Base-by-base conservation (phyloP, 1,140 invertebrate species). In the Meloidogyne exigua region DNA sequence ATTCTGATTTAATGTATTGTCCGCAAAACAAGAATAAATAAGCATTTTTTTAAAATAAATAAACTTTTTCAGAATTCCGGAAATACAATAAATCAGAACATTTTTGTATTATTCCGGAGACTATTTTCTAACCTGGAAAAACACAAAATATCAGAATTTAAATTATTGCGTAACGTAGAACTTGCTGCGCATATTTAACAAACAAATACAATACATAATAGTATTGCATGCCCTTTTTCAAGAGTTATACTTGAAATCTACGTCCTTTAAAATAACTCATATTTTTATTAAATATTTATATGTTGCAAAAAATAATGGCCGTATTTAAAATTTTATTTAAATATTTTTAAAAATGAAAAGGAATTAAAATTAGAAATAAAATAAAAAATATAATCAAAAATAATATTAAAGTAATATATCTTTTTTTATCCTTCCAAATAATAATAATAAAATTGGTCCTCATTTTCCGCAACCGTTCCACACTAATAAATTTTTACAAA, bases 401-500 rank as follows among this genome's bases (percentile, higher is more conserved):
- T 44, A 44, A 15, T 44, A 15, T n/a, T 57, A 49, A 49, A 18
- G 18, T n/a, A n/a, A 49, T 18, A 49, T 49, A 49, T 2, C 21
- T 21, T 7, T 57, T 7, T 1, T 18, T 13, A 44, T 15, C 9
- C 2, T 49, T 7, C 49, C 18, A 57, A 57, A 18, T n/a, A 57
- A n/a, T 57, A 57, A 57, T n/a, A 57, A n/a, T n/a, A 57, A n/a
- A 57, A 57, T 57, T 39, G n/a, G 7, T 57, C n/a, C 49, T 57
- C 49, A 57, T 57, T 57, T 18, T 21, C 18, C 49, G 49, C 49
- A 57, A 57, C 49, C 49, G 49, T 57, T 57, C 49, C 49, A 57
- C 49, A 57, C 49, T 57, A 57, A 57, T 57, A 57, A 57, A 57
- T 57, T 57, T 57, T 57, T 44, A n/a, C 5, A 57, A 57, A 57